Evolutionary conservation across 1,140 invertebrate genomes (phyloP).

Genomic region (Bicyclus anynana): DNA sequence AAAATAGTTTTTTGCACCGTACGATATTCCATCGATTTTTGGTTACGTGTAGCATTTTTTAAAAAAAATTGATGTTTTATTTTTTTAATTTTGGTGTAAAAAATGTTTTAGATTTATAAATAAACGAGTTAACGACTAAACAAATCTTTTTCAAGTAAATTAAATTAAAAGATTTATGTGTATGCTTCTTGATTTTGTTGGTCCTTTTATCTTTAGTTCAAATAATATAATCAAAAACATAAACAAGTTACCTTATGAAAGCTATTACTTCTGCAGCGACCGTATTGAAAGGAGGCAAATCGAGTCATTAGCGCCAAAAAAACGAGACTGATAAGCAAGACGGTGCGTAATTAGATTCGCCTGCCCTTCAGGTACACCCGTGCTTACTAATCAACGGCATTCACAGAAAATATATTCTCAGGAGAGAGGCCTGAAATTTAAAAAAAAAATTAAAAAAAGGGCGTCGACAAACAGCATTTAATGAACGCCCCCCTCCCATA

Average conservation of each 20-base stretch:
- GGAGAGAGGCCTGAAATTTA: conserved; percentile 40
- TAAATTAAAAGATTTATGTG: too few species aligned
- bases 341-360: conserved; percentile 42
- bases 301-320: conserved; percentile 39
- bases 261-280: conserved; percentile 3
- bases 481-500: conserved; percentile 60
- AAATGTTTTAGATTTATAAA: too few species aligned
- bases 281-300: conserved; percentile 25
- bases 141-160: too few species aligned
- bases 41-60: too few species aligned
- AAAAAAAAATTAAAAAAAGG: conserved; percentile 52
- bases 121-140: too few species aligned
- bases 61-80: too few species aligned
- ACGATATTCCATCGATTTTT: too few species aligned
- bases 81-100: too few species aligned
- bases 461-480: conserved; percentile 55
- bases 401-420: conserved; percentile 46
- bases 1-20: too few species aligned
- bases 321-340: conserved; percentile 36
- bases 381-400: conserved; percentile 47
- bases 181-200: too few species aligned
- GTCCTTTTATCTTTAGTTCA: too few species aligned
- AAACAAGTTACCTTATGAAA: background rate
- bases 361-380: conserved; percentile 33
- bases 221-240: too few species aligned